Evolutionary conservation across 2,888 invertebrate species (phyloP).

Genomic region (Polylopha cassiicola): DNA sequence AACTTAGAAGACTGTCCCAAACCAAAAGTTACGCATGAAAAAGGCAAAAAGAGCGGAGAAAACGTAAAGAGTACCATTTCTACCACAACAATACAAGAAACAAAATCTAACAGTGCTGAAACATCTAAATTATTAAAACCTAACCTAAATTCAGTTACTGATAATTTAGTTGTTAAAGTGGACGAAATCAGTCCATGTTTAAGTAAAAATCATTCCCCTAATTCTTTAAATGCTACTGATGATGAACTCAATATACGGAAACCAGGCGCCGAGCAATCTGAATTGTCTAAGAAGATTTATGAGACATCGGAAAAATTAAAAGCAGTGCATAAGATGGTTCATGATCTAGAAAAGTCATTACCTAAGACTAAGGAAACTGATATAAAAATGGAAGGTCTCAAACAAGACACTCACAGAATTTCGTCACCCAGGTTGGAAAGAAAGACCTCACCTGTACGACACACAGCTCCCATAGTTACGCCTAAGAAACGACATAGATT

Average conservation of each 20-base stretch:
- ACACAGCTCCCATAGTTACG: conserved; percentile 76
- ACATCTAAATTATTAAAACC: conserved; percentile 38
- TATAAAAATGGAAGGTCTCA: conserved; percentile 44
- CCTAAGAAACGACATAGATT: conserved; percentile 85
- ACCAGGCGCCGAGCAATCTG: conserved; percentile 63
- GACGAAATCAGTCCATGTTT: conserved; percentile 38
- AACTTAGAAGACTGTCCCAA: conserved; percentile 53
- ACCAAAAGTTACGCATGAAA: conserved; percentile 49
- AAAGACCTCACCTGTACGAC: conserved; percentile 56
- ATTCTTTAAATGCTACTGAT: conserved; percentile 40
- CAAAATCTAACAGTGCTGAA: conserved; percentile 37
- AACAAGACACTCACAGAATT: conserved; percentile 50
- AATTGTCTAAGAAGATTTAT: conserved; percentile 70
- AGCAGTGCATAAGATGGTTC: conserved; percentile 69
- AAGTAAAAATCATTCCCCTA: conserved; percentile 39
- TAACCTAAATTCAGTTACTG: conserved; percentile 29
- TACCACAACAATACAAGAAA: conserved; percentile 31
- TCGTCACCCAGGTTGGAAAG: conserved; percentile 58
- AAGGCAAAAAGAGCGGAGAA: conserved; percentile 53
- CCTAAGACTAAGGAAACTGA: conserved; percentile 64
- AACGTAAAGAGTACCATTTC: conserved; percentile 41
- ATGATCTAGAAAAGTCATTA: conserved; percentile 64
- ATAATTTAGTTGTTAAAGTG: conserved; percentile 38
- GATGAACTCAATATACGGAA: conserved; percentile 60
- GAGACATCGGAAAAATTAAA: conserved; percentile 72